Base-by-base conservation (phyloP, 2,888 invertebrate species). In the Diploptera punctata region DNA sequence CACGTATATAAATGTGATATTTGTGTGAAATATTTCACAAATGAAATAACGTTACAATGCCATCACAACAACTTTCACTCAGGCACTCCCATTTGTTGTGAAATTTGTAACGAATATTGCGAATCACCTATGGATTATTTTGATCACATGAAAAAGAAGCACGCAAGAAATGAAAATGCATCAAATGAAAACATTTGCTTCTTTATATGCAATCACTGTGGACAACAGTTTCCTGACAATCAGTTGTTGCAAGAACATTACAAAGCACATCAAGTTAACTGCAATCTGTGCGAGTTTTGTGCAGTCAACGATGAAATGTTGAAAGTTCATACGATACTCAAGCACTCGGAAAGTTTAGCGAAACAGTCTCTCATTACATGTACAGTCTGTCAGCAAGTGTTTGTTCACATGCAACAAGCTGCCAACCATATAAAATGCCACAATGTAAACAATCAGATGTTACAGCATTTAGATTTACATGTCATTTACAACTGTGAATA, bases 401-500 rank as follows among this genome's bases (percentile, higher is more conserved):
- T 47, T 47, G 7, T n/a, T 47, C 10, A 47, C 7, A 4, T 47
- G n/a, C 7, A 10, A 13, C 47, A 47, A n/a, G 18, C 47, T 47
- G 4, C n/a, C 3, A 13, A n/a, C 18, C 47, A 47, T n/a, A n/a
- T 47, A n/a, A 47, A 4, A 47, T n/a, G n/a, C 47, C 47, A 47
- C 47, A 47, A n/a, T 4, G 16, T 10, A n/a, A n/a, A n/a, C 16
- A n/a, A n/a, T n/a, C n/a, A n/a, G n/a, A n/a, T n/a, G n/a, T n/a
- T n/a, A n/a, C n/a, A n/a, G n/a, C n/a, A n/a, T n/a, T n/a, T n/a
- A n/a, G n/a, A n/a, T n/a, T n/a, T n/a, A n/a, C n/a, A n/a, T n/a
- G n/a, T 18, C 18, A n/a, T 18, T 5, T 60, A 60, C 19, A 3
- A n/a, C 16, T 67, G 67, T 52, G 67, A 67, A 49, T 67, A 49